Evolutionary conservation across 2,797 vertebrate species (phyloP).

Genomic region (Cyclura pinguis): DNA sequence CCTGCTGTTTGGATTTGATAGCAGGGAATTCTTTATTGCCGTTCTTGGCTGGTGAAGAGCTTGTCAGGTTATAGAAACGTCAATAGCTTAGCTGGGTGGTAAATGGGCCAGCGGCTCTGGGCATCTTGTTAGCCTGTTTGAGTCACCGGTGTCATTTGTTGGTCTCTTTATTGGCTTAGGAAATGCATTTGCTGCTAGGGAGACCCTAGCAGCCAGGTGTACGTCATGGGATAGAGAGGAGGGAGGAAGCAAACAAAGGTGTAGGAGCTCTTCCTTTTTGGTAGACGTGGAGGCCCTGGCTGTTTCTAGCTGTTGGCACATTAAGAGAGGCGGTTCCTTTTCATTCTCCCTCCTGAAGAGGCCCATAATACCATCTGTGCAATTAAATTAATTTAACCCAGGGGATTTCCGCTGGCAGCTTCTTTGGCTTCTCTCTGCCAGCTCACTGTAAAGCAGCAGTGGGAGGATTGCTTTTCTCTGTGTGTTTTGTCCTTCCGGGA

Average conservation of each 20-base stretch:
- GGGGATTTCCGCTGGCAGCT: slow-evolving; percentile 31
- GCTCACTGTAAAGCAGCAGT: neutral
- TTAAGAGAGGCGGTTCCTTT: rapidly evolving
- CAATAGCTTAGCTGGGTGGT: neutral
- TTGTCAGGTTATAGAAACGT: neutral
- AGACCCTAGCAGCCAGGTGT: neutral
- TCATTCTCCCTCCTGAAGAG: neutral
- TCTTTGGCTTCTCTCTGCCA: neutral
- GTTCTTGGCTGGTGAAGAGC: neutral
- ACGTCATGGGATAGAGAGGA: neutral
- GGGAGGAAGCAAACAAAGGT: neutral
- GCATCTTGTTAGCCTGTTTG: neutral
- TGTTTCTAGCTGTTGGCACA: rapidly evolving
- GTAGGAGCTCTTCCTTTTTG: neutral
- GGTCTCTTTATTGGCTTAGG: rapidly evolving
- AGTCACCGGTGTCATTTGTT: rapidly evolving
- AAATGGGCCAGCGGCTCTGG: neutral
- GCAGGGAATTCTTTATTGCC: neutral
- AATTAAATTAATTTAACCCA: slow-evolving; percentile 31
- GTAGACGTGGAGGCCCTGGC: neutral
- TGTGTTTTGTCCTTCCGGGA: neutral
- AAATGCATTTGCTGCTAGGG: neutral
- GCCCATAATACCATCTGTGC: slow-evolving; percentile 16
- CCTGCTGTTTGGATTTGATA: neutral
- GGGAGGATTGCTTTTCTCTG: neutral